Evolutionary conservation across 1,140 invertebrate genomes (phyloP).

Genomic region (Calliphora vicina): DNA sequence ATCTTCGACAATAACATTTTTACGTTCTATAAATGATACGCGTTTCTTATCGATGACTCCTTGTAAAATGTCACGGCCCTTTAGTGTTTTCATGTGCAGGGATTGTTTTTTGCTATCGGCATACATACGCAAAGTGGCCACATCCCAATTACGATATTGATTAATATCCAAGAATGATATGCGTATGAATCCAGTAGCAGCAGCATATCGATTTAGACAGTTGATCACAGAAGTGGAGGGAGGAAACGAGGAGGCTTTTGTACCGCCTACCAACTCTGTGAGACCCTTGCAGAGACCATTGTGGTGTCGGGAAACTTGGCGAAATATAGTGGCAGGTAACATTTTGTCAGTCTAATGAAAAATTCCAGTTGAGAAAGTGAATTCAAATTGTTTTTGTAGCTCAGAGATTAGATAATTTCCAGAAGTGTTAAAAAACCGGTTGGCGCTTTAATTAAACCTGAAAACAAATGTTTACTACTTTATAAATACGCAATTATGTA

Average conservation of each 20-base stretch:
- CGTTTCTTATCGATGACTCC: slow-evolving; percentile 69
- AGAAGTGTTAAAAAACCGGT: not conserved
- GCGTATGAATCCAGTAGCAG: slow-evolving; percentile 60
- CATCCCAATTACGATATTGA: slow-evolving; percentile 55
- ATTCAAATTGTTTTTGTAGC: not conserved
- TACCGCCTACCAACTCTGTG: slow-evolving; percentile 51
- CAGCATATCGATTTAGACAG: slow-evolving; percentile 56
- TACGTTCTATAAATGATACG: slow-evolving; percentile 69
- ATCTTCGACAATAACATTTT: slow-evolving; percentile 71
- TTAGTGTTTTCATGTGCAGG: slow-evolving; percentile 54
- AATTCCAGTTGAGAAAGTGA: not conserved
- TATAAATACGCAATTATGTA: no score
- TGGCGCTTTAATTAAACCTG: not conserved
- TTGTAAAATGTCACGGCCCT: slow-evolving; percentile 65
- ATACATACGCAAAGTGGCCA: slow-evolving; percentile 53
- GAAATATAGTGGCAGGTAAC: slow-evolving; percentile 55
- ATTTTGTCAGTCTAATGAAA: slow-evolving; percentile 37
- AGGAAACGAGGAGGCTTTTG: slow-evolving; percentile 31
- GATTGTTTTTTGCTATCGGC: slow-evolving; percentile 58
- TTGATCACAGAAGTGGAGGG: slow-evolving; percentile 48
- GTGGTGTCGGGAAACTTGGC: slow-evolving; percentile 52
- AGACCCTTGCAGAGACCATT: slow-evolving; percentile 47
- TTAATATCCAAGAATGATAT: slow-evolving; percentile 59
- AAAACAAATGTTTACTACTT: not conserved
- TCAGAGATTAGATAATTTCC: not conserved